phyloP scores from a whole-genome alignment of 2,888 invertebrate genomes.

The Seira musarum region DNA sequence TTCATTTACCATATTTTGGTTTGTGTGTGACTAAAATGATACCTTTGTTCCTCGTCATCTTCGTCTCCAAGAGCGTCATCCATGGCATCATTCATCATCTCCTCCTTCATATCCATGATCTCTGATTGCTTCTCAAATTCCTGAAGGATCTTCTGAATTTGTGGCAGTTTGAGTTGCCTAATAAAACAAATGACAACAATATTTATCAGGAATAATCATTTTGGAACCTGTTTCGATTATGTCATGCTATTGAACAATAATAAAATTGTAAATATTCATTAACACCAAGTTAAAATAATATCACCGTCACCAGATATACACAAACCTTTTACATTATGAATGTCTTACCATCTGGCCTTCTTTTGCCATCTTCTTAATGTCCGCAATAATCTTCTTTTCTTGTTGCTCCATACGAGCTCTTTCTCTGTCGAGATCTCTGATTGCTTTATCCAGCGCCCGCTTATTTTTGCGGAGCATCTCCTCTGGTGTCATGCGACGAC shows the following conservation, averaged over 20 bases:
- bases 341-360: constrained; percentile 94
- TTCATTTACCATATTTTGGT: neutral
- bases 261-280: neutral
- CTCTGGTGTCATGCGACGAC: constrained; percentile 95
- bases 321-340: neutral
- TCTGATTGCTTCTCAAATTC: constrained; percentile 99
- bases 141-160: constrained; percentile 97
- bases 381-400: constrained; percentile 98
- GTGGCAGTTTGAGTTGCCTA: constrained; percentile 94
- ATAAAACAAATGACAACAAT: constrained; percentile 37
- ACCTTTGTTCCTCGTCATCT: constrained; percentile 98
- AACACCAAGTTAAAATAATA: neutral
- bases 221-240: neutral
- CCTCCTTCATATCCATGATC: constrained; percentile 99
- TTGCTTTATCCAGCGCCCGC: constrained; percentile 96
- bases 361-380: constrained; percentile 99
- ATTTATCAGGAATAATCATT: neutral
- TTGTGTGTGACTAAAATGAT: no score
- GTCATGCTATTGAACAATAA: no score
- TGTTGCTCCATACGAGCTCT: constrained; percentile 97
- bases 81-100: constrained; percentile 99
- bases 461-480: constrained; percentile 99
- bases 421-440: constrained; percentile 97
- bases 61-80: constrained; percentile 99
- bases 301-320: no score